phyloP scores from a whole-genome alignment of 1,140 invertebrate genomes.

The Tetramorium simillimum region DNA sequence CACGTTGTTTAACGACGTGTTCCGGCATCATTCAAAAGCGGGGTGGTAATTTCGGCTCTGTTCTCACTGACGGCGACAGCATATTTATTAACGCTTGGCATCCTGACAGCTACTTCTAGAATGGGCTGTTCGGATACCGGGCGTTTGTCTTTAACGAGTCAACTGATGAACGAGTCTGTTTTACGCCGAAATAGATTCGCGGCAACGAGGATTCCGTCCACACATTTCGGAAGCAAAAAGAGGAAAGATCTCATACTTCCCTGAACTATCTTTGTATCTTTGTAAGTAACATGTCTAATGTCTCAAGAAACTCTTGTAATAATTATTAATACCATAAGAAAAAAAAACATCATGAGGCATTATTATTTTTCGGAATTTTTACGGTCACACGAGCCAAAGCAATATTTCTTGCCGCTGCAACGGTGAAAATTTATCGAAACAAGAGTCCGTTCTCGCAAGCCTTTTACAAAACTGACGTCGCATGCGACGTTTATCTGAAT shows the following conservation, averaged over 20 bases:
- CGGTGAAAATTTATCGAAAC: not conserved
- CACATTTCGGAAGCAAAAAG: constrained; percentile 11
- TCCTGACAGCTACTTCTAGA: constrained; percentile 75
- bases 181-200: constrained; percentile 66
- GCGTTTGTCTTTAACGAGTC: constrained; percentile 70
- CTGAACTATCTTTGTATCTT: not conserved
- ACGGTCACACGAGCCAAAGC: not conserved
- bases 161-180: constrained; percentile 72
- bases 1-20: constrained; percentile 25
- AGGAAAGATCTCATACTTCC: not conserved
- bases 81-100: constrained; percentile 79
- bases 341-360: not conserved
- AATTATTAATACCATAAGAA: not conserved
- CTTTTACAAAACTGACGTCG: constrained; percentile 33
- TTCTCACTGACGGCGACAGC: constrained; percentile 60
- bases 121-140: constrained; percentile 64
- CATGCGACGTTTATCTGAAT: constrained; percentile 29
- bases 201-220: constrained; percentile 6
- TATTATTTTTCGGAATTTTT: not conserved
- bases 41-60: constrained; percentile 64
- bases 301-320: not conserved
- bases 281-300: not conserved
- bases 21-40: constrained; percentile 36
- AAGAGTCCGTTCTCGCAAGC: constrained; percentile 6
- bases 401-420: not conserved